These are phyloP conservation scores for Lomographa bimaculata DNA, from an alignment of 2,888 invertebrate species.

Conservation along the genomic window DNA sequence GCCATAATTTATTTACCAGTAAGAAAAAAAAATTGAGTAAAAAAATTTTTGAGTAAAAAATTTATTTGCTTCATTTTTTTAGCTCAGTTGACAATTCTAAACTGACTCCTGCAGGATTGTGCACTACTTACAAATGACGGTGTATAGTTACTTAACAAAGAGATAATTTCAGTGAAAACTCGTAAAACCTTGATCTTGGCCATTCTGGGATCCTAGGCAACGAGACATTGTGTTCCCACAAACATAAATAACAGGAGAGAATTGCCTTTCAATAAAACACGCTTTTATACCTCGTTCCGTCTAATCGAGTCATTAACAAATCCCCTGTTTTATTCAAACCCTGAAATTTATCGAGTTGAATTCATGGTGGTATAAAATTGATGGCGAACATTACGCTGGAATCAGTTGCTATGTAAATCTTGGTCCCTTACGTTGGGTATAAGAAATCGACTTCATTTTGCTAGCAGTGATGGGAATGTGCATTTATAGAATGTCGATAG, in stretches of 20 bases:
- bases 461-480: not conserved
- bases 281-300: constrained; percentile 12
- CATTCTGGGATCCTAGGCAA: too few relatives aligned
- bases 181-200: too few relatives aligned
- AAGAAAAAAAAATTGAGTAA: too few relatives aligned
- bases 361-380: constrained; percentile 30
- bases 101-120: too few relatives aligned
- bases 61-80: too few relatives aligned
- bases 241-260: not conserved
- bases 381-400: constrained; percentile 30
- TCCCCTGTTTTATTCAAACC: constrained; percentile 21
- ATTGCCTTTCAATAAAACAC: constrained; percentile 20
- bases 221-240: too few relatives aligned
- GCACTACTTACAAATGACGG: too few relatives aligned
- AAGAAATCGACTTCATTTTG: constrained; percentile 19
- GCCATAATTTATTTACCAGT: too few relatives aligned
- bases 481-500: constrained; percentile 11
- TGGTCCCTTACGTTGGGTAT: constrained; percentile 21
- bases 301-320: constrained; percentile 25
- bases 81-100: too few relatives aligned
- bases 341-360: constrained; percentile 27
- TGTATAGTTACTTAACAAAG: too few relatives aligned
- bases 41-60: too few relatives aligned
- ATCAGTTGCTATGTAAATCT: constrained; percentile 35
- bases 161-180: too few relatives aligned